These are phyloP conservation scores for Caradrina kadenii DNA, from an alignment of 2,888 invertebrate genomes.

Conservation along the genomic window DNA sequence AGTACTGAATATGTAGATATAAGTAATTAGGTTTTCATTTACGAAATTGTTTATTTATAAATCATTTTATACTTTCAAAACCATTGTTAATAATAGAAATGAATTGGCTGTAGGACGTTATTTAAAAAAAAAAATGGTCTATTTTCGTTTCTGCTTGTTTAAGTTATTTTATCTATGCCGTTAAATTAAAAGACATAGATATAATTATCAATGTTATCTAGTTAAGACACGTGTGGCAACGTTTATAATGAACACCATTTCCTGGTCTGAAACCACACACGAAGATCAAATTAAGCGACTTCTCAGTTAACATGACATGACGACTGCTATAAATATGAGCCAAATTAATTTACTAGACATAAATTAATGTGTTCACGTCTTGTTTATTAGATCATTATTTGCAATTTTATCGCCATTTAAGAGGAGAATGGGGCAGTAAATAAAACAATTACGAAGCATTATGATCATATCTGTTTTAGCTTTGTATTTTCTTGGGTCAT, in stretches of 20 bases:
- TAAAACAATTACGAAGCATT: conserved; percentile 49
- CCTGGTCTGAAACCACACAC: neutral
- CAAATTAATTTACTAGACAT: conserved; percentile 58
- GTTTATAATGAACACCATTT: neutral
- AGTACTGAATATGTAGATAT: neutral
- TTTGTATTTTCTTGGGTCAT: conserved; percentile 22
- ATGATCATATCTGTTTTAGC: conserved; percentile 12
- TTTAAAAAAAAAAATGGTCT: neutral
- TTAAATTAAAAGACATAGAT: too few relatives aligned
- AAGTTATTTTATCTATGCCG: neutral
- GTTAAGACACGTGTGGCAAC: neutral
- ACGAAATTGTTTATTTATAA: neutral
- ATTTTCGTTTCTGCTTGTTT: neutral
- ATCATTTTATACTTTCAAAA: neutral
- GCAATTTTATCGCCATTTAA: conserved; percentile 51
- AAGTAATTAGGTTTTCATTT: neutral
- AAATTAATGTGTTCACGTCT: conserved; percentile 57
- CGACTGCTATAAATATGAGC: conserved; percentile 38
- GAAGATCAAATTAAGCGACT: neutral
- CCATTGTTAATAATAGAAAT: neutral
- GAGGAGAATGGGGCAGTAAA: conserved; percentile 48
- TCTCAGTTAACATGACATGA: neutral
- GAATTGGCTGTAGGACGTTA: neutral
- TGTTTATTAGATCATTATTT: conserved; percentile 61
- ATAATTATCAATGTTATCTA: too few relatives aligned